These are phyloP conservation scores for Norana najaformis DNA, from an alignment of 2,888 invertebrate genomes.

Conservation along the genomic window DNA sequence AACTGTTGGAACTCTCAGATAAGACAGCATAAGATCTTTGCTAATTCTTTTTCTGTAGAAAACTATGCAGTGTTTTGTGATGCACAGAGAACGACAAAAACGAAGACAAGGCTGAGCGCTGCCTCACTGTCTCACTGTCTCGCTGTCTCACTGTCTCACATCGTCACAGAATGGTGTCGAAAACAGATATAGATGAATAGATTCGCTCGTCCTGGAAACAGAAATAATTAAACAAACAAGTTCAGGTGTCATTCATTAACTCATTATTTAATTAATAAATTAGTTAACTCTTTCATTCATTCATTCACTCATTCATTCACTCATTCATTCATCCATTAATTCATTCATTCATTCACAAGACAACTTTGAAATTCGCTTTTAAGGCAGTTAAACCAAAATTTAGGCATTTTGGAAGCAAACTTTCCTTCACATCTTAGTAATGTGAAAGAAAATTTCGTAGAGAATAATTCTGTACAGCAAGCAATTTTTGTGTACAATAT, in stretches of 20 bases:
- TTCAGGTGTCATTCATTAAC: not conserved
- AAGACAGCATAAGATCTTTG: not conserved
- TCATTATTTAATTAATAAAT: not conserved
- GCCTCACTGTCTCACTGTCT: not conserved
- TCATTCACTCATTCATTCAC: not conserved
- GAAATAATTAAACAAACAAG: not conserved
- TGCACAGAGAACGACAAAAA: not conserved
- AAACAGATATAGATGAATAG: conserved; percentile 56
- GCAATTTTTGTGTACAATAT: too few species aligned
- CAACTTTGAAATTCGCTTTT: too few species aligned
- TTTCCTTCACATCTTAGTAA: too few species aligned
- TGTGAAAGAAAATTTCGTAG: too few species aligned
- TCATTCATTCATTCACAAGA: not conserved
- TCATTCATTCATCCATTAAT: not conserved
- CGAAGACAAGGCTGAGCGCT: not conserved
- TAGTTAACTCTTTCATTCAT: not conserved
- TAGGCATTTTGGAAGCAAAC: too few species aligned
- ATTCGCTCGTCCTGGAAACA: conserved; percentile 56
- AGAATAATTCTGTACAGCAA: not conserved
- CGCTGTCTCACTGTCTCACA: not conserved
- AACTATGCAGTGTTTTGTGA: not conserved
- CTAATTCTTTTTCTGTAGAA: too few species aligned
- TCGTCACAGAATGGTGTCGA: conserved; percentile 50
- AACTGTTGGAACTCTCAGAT: not conserved
- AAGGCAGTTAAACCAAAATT: too few species aligned